Evolutionary conservation across 2,113 vertebrate species (phyloP).

Genomic region (Psilopsiagon aymara): DNA sequence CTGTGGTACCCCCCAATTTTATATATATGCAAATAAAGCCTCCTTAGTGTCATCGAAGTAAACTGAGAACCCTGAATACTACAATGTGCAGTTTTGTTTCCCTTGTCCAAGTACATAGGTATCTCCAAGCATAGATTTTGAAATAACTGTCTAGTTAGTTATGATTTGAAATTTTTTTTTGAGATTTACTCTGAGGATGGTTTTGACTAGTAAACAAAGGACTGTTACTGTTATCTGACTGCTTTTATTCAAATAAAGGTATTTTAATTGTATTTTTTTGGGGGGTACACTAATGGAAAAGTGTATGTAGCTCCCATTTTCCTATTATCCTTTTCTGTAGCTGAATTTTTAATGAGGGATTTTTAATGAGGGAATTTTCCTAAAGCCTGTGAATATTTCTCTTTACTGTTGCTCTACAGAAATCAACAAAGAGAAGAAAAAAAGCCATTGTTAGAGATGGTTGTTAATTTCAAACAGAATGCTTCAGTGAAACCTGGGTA

Average conservation of each 20-base stretch:
- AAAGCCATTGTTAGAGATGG: not conserved
- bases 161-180: not conserved
- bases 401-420: not conserved
- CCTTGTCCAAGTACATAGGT: not conserved
- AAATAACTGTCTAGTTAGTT: not conserved
- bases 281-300: not conserved
- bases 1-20: not conserved
- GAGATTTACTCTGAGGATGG: not conserved
- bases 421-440: not conserved
- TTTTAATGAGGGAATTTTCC: not conserved
- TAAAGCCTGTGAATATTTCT: not conserved
- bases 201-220: not conserved
- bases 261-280: not conserved
- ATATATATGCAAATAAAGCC: not conserved
- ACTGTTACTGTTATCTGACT: too few relatives aligned
- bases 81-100: not conserved
- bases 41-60: not conserved
- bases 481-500: not conserved
- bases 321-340: not conserved
- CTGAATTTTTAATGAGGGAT: not conserved
- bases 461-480: not conserved
- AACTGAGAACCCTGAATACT: not conserved
- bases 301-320: not conserved
- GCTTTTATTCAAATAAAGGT: not conserved
- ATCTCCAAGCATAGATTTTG: too few relatives aligned